Conservation (phyloP, 2,888 invertebrate genomes). For the Lypha dubia region DNA sequence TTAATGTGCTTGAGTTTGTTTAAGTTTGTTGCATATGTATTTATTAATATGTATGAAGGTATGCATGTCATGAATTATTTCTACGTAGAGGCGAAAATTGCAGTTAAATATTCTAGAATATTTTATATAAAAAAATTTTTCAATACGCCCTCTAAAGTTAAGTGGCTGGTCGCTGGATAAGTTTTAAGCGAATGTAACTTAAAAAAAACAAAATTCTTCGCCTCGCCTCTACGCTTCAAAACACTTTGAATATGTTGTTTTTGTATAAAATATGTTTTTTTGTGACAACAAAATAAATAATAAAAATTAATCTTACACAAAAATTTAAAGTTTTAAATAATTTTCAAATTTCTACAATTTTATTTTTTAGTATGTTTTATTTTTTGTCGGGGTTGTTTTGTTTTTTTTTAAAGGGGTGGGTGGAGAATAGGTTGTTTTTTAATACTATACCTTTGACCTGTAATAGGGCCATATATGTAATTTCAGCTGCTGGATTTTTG, state of each 20-base stretch:
- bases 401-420: no score
- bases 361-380: constrained; percentile 20
- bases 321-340: not conserved
- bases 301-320: not conserved
- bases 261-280: not conserved
- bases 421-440: constrained; percentile 32
- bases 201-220: no score
- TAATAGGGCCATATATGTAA: constrained; percentile 90
- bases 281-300: not conserved
- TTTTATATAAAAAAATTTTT: no score
- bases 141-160: no score
- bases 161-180: no score
- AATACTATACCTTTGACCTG: constrained; percentile 91
- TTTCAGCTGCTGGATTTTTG: constrained; percentile 90
- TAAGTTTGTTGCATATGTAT: not conserved
- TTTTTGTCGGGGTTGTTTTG: no score
- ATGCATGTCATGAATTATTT: not conserved
- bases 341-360: constrained; percentile 28
- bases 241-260: not conserved
- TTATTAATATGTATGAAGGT: not conserved
- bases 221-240: not conserved
- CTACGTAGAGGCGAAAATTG: not conserved
- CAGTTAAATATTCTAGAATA: not conserved
- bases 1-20: not conserved
- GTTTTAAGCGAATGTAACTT: no score